Percentiles rank a stretch among this genome's conserved stretches.
phyloP scores from a whole-genome alignment of 2,888 invertebrate species.

The Hypsopygia costalis region DNA sequence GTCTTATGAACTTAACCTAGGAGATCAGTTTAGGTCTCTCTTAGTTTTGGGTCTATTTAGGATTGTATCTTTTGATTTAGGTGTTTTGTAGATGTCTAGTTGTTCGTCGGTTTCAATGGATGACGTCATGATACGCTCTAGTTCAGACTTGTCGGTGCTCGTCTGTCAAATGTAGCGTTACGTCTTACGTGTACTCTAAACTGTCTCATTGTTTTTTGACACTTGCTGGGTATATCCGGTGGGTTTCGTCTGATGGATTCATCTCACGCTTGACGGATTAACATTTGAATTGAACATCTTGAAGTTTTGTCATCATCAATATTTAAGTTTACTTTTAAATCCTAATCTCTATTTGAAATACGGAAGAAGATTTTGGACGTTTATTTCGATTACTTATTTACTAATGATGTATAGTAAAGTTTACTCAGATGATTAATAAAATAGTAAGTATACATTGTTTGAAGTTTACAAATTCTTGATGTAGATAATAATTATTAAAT shows the following conservation, averaged over 20 bases:
- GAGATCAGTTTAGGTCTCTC: too few species aligned
- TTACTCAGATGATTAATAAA: too few species aligned
- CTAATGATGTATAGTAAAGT: too few species aligned
- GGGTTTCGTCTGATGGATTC: conserved; percentile 12
- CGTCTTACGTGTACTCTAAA: conserved; percentile 38
- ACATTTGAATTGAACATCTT: conserved; percentile 2
- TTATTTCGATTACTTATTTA: too few species aligned
- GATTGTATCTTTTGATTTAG: conserved; percentile 6
- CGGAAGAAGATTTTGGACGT: too few species aligned
- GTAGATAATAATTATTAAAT: too few species aligned
- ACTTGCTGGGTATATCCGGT: conserved; percentile 27
- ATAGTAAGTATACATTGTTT: too few species aligned
- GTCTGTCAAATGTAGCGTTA: conserved; percentile 43
- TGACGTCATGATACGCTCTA: conserved; percentile 66
- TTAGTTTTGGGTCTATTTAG: not conserved
- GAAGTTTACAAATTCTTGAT: too few species aligned
- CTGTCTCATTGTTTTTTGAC: conserved; percentile 45
- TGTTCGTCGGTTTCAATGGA: conserved; percentile 33
- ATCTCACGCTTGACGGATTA: conserved; percentile 17
- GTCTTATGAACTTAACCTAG: too few species aligned
- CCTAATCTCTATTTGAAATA: too few species aligned
- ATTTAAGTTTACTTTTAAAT: too few species aligned
- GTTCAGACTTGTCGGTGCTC: conserved; percentile 55
- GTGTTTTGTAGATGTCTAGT: conserved; percentile 8
- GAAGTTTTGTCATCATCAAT: not conserved